phyloP scores from a whole-genome alignment of 2,888 invertebrate species.

The Apoderus coryli region DNA sequence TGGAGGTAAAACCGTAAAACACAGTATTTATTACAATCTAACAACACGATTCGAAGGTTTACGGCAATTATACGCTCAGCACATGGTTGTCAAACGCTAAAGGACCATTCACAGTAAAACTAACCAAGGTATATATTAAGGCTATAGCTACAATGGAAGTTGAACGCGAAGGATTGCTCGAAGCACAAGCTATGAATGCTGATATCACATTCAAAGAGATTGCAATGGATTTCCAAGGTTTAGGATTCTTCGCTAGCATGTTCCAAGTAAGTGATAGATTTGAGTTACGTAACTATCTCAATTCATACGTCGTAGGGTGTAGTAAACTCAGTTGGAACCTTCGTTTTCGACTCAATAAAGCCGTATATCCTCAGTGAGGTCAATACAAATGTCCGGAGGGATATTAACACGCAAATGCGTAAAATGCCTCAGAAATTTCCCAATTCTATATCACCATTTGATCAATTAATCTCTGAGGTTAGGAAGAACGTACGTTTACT shows the following conservation, averaged over 20 bases:
- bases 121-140: constrained; percentile 51
- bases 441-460: constrained; percentile 73
- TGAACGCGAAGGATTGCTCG: constrained; percentile 57
- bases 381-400: constrained; percentile 55
- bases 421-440: constrained; percentile 61
- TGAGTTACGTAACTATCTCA: constrained; percentile 5
- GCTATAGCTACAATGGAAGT: constrained; percentile 46
- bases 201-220: constrained; percentile 64
- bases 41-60: too few relatives aligned
- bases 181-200: constrained; percentile 64
- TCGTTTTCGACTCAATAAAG: constrained; percentile 77
- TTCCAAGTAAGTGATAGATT: constrained; percentile 28
- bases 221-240: constrained; percentile 66
- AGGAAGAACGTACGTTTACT: constrained; percentile 48
- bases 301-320: constrained; percentile 34
- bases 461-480: constrained; percentile 64
- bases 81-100: constrained; percentile 54
- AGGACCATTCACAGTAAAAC: constrained; percentile 65
- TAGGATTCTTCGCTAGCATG: constrained; percentile 58
- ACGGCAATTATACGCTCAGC: constrained; percentile 16
- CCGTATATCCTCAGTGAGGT: constrained; percentile 68
- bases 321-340: constrained; percentile 66
- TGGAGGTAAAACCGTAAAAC: too few relatives aligned
- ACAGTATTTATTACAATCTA: constrained; percentile 62
- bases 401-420: constrained; percentile 59